Evolutionary conservation across 2,888 invertebrate genomes (phyloP).

Genomic region (Heliconius sara): DNA sequence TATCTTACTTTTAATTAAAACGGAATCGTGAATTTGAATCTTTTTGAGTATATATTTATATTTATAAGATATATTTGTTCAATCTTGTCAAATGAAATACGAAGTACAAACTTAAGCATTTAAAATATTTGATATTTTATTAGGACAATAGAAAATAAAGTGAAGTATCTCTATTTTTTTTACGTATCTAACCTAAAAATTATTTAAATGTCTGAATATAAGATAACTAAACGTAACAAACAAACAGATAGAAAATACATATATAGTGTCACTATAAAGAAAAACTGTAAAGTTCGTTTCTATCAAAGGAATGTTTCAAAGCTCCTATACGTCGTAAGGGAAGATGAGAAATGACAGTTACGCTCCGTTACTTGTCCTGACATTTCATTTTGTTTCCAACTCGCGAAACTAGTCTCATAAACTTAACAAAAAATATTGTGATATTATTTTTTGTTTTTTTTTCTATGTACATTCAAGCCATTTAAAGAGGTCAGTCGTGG

Average conservation of each 20-base stretch:
- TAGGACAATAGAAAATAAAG: no score
- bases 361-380: neutral
- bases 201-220: neutral
- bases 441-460: neutral
- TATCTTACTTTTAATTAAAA: no score
- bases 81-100: no score
- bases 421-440: neutral
- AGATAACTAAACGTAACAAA: neutral
- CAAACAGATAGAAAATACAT: neutral
- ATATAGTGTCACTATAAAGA: neutral
- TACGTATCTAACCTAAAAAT: no score
- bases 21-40: no score
- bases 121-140: no score
- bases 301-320: conserved; percentile 15
- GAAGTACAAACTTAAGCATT: no score
- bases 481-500: no score
- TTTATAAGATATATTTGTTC: no score
- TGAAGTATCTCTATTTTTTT: no score
- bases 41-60: no score
- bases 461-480: neutral
- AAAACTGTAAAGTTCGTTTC: neutral
- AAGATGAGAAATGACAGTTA: conserved; percentile 1
- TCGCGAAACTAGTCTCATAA: conserved; percentile 1
- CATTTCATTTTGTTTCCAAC: conserved; percentile 9
- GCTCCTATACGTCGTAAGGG: neutral